These are phyloP conservation scores for Eledona agricola DNA, from an alignment of 2,888 invertebrate species.

Conservation along the genomic window DNA sequence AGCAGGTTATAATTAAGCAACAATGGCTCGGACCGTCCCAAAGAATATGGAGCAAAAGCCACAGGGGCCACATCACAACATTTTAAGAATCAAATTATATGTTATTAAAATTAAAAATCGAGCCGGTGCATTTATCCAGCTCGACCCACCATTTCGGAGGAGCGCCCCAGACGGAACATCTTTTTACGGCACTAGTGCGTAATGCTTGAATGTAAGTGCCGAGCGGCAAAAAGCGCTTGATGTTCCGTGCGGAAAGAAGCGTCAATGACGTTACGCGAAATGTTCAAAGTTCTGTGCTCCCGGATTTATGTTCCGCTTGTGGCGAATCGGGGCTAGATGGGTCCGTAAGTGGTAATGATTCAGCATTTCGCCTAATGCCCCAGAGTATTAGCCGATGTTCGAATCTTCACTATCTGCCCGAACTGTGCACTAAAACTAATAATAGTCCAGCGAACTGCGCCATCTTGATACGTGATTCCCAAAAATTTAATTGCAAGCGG, in stretches of 20 bases:
- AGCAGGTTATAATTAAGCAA: constrained; percentile 56
- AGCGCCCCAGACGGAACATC: too few species aligned
- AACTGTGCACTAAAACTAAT: constrained; percentile 42
- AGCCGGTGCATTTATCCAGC: constrained; percentile 35
- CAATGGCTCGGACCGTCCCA: constrained; percentile 52
- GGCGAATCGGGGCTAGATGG: constrained; percentile 10
- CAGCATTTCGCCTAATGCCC: constrained; percentile 36
- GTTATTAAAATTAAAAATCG: constrained; percentile 57
- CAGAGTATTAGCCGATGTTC: constrained; percentile 40
- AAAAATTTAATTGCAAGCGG: constrained; percentile 34
- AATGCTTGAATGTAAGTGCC: too few species aligned
- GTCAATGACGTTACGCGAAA: too few species aligned
- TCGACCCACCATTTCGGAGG: constrained; percentile 12
- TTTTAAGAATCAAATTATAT: constrained; percentile 58
- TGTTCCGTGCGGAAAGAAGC: too few species aligned
- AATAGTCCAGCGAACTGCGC: constrained; percentile 35
- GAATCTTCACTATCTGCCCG: constrained; percentile 34
- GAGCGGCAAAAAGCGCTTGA: too few species aligned
- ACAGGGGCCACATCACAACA: constrained; percentile 55
- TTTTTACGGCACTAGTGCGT: too few species aligned
- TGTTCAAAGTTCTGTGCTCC: too few species aligned
- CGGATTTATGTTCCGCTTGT: constrained; percentile 22
- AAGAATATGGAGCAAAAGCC: constrained; percentile 57
- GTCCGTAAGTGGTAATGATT: constrained; percentile 36
- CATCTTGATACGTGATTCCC: constrained; percentile 27